A percentile compares a stretch with the other conserved stretches of the same genome.
Evolutionary conservation across 1,140 invertebrate genomes (phyloP).

Genomic region (Neuroterus valhalla): DNA sequence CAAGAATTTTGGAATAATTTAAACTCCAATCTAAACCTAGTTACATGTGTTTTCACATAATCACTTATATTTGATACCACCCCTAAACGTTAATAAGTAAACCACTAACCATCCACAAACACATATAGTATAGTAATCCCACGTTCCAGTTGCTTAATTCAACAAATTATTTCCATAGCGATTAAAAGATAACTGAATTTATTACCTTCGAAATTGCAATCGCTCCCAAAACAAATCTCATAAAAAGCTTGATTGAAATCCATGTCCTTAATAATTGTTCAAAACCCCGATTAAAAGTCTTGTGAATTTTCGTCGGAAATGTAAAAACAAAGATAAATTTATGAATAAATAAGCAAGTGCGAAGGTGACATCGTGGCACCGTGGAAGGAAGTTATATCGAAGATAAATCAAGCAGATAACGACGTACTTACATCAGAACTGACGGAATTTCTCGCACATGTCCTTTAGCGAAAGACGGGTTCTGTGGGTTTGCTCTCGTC

Average conservation of each 20-base stretch:
- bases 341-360: conserved; percentile 16
- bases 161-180: background rate
- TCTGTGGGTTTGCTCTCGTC: conserved; percentile 35
- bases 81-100: too few relatives aligned
- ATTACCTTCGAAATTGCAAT: background rate
- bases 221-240: background rate
- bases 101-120: background rate
- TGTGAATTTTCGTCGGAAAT: conserved; percentile 3
- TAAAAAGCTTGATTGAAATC: background rate
- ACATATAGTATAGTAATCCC: background rate
- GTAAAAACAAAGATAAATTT: conserved; percentile 17
- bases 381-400: background rate
- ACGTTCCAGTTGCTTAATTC: conserved; percentile 14
- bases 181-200: conserved; percentile 14
- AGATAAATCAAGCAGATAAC: conserved; percentile 15
- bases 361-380: conserved; percentile 4
- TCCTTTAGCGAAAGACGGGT: conserved; percentile 31
- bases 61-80: too few relatives aligned
- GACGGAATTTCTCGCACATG: conserved; percentile 33
- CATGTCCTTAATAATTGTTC: background rate
- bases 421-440: conserved; percentile 20
- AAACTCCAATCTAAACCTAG: too few relatives aligned
- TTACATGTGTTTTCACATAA: too few relatives aligned
- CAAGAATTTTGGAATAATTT: too few relatives aligned
- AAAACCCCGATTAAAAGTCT: background rate